Percentiles rank a stretch among this genome's conserved stretches.
phyloP scores from a whole-genome alignment of 1,140 invertebrate species.

The Cheumatopsyche charites region DNA sequence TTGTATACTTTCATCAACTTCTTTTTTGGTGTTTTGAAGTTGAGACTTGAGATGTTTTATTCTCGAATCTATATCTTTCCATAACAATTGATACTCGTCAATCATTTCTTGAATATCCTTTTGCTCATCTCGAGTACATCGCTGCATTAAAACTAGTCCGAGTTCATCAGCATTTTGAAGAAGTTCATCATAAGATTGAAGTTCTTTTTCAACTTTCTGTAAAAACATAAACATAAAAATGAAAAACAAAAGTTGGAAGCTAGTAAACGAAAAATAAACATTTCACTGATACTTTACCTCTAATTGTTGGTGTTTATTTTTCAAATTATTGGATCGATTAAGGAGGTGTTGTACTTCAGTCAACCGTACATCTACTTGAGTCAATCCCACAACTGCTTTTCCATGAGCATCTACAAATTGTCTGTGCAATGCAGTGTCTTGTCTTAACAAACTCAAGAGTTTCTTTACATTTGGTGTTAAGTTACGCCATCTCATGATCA shows the following conservation, averaged over 20 bases:
- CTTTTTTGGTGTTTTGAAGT: conserved; percentile 52
- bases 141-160: conserved; percentile 65
- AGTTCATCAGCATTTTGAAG: conserved; percentile 63
- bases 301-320: conserved; percentile 58
- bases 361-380: conserved; percentile 71
- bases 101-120: conserved; percentile 66
- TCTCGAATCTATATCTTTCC: conserved; percentile 66
- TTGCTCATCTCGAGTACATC: conserved; percentile 60
- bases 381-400: conserved; percentile 70
- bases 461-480: conserved; percentile 59
- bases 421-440: conserved; percentile 60
- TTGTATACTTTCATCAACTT: conserved; percentile 68
- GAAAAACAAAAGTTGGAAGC: background rate
- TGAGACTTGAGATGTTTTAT: conserved; percentile 61
- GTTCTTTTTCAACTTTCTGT: conserved; percentile 63
- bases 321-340: conserved; percentile 55
- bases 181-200: conserved; percentile 61
- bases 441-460: conserved; percentile 39
- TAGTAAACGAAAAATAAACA: background rate
- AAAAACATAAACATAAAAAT: conserved; percentile 41
- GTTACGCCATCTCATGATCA: conserved; percentile 66
- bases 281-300: conserved; percentile 38
- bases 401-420: conserved; percentile 74
- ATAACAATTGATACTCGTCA: conserved; percentile 71
- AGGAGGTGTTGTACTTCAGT: conserved; percentile 72